Base-by-base conservation (phyloP, 2,797 vertebrate species). In the Rhadinocentrus ornatus region DNA sequence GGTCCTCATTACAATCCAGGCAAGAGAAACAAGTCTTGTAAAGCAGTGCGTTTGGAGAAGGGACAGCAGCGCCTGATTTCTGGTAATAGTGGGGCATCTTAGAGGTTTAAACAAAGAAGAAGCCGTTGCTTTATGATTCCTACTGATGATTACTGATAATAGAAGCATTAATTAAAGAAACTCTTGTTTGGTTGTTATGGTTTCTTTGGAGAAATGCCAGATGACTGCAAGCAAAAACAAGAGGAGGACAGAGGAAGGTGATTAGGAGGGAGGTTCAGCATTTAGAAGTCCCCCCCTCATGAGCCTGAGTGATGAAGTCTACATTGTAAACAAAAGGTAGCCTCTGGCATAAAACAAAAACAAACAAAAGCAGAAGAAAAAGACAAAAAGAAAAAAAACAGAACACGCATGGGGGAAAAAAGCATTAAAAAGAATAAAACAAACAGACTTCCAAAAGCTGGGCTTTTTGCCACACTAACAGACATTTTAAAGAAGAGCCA, bases 301-400 rank as follows among this genome's bases (percentile, higher is more conserved):
- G 73, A 88, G 56, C 24, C 18, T 0, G 34, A 75, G 62, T 31
- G 13, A 70, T 72, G 57, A 66, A 77, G 69, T 77, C 61, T 63
- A 54, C 66, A 62, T 73, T 78, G 77, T 71, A 85, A 82, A 80
- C 82, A 84, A 85, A 86, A 32, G 41, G 39, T 18, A 20, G 78
- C 86, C 82, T 75, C 13, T 1, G 41, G 84, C 69, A 8, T 44
- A 2, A 27, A 29, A 67, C 3, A 11, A 39, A 39, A 39, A 39
- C 11, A 12, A 10, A 35, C 8, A 2, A 62, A 4, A 4, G 4
- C 1, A 15, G 6, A 20, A 18, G 8, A 2, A 44, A 20, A 8
- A 44, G 20, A 44, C 1, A 1, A 44, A 18, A 13, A 50, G 62
- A 27, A 31, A 65, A 63, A 8, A 56, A 12, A n/a, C n/a, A n/a